Percentiles rank a stretch among this genome's conserved stretches.
These are phyloP conservation scores for Diplosoma virens DNA, from an alignment of 23 tunicate genomes.

Conservation along the genomic window DNA sequence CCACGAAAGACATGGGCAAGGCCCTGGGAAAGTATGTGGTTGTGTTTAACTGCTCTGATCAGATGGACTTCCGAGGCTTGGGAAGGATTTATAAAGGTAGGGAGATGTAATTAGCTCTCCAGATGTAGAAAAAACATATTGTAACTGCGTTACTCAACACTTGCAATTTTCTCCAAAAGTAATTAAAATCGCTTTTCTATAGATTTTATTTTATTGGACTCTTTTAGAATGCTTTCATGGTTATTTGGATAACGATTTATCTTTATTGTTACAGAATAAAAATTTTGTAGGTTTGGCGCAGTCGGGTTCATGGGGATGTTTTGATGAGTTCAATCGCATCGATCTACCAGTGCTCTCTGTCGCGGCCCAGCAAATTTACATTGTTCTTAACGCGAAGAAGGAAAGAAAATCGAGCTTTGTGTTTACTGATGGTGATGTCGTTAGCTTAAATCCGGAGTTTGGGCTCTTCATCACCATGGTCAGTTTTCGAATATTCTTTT, in stretches of 20 bases:
- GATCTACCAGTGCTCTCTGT: slow-evolving; percentile 97
- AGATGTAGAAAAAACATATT: too few relatives aligned
- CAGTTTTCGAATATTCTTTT: background rate
- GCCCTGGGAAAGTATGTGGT: slow-evolving; percentile 98
- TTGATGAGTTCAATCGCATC: slow-evolving; percentile 98
- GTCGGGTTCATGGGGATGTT: slow-evolving; percentile 99
- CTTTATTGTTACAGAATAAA: too few relatives aligned
- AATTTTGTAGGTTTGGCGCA: slow-evolving; percentile 81
- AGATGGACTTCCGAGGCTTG: slow-evolving; percentile 97
- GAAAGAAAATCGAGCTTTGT: slow-evolving; percentile 71
- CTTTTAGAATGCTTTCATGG: background rate
- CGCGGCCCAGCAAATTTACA: slow-evolving; percentile 99
- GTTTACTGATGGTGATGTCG: slow-evolving; percentile 97
- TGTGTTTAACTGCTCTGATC: slow-evolving; percentile 99
- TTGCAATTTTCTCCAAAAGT: too few relatives aligned
- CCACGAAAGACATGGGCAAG: slow-evolving; percentile 98
- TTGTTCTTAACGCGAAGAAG: slow-evolving; percentile 88
- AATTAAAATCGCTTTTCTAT: too few relatives aligned
- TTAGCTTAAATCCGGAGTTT: slow-evolving; percentile 90
- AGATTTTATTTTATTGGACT: background rate
- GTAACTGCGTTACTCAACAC: too few relatives aligned
- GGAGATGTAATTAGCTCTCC: too few relatives aligned
- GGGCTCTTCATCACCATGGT: slow-evolving; percentile 99
- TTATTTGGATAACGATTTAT: background rate
- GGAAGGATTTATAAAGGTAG: slow-evolving; percentile 96